Base-by-base conservation (phyloP, 2,888 invertebrate species). In the Acronicta leporina region DNA sequence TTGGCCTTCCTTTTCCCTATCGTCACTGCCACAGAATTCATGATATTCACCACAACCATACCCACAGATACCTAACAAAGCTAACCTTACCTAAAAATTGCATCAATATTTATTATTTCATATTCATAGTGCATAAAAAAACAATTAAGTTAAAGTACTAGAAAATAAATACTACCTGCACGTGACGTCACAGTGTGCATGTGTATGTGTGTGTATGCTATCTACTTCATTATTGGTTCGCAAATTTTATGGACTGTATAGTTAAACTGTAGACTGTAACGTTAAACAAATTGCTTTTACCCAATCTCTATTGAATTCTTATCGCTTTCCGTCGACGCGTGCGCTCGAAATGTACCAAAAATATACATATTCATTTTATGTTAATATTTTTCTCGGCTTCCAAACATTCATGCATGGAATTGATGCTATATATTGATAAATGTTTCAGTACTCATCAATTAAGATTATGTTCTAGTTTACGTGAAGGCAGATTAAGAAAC, bases 301-400 rank as follows among this genome's bases (percentile, higher is more conserved):
- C 59, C 66, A 73, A 78, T 73, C 72, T 70, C 64, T 89, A 89
- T 91, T 86, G 85, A 81, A 79, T 87, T 84, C 82, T 91, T 91
- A 90, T 91, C 90, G 85, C 61, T 72, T 77, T 79, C 74, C 71
- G 54, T 50, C 57, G 62, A 63, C 63, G 55, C 59, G 51, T 68
- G 68, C 33, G 33, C 57, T 73, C 65, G 67, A 78, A 78, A 75
- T 70, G 60, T 63, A 70, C 56, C 51, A 48, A 67, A 63, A 69
- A 56, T 53, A 65, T 68, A 71, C 49, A 56, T 70, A 68, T 74
- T 68, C 56, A 68, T 72, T 66, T 63, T 49, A 68, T 67, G 68
- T 67, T 64, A 75, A 76, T 73, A 50, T 71, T 63, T 49, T 50
- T 30, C 27, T 41, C 10, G 44, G 42, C 13, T 51, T 45, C 45